These are phyloP conservation scores for Globia sparganii DNA, from an alignment of 2,888 invertebrate genomes.

Conservation along the genomic window DNA sequence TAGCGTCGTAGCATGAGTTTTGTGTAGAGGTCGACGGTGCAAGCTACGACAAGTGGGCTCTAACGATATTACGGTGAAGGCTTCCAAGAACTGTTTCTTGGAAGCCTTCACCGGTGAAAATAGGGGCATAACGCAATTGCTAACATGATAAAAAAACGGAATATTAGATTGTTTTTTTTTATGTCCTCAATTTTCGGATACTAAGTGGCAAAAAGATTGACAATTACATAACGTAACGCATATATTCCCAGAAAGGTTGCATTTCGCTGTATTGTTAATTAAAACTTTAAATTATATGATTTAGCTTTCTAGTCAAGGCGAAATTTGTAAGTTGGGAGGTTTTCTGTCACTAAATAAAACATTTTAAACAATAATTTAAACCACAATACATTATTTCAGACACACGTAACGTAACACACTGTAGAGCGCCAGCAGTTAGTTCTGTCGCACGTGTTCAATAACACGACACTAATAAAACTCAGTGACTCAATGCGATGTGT, in stretches of 20 bases:
- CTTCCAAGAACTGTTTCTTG: too few species aligned
- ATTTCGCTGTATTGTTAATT: not conserved
- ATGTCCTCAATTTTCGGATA: not conserved
- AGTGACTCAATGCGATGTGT: not conserved
- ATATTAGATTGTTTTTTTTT: too few species aligned
- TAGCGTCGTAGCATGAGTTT: conserved; percentile 38
- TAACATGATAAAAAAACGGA: not conserved
- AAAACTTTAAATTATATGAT: not conserved
- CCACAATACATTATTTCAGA: not conserved
- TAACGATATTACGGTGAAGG: not conserved
- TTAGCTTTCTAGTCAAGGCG: not conserved
- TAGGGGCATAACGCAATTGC: not conserved
- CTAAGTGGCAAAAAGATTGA: not conserved
- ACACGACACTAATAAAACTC: conserved; percentile 3
- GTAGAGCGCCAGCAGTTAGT: not conserved
- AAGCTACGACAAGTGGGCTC: conserved; percentile 22
- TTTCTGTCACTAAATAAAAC: not conserved
- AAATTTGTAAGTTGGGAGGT: not conserved
- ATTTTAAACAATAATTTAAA: not conserved
- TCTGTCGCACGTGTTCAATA: not conserved
- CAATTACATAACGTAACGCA: not conserved
- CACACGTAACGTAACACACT: not conserved
- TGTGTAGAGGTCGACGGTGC: conserved; percentile 23
- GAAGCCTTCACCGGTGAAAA: too few species aligned
- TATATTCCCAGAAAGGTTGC: not conserved